A percentile compares a stretch with the other conserved stretches of the same genome.
Conservation (phyloP, 2,888 invertebrate genomes). For the Heteromurus nitidus region DNA sequence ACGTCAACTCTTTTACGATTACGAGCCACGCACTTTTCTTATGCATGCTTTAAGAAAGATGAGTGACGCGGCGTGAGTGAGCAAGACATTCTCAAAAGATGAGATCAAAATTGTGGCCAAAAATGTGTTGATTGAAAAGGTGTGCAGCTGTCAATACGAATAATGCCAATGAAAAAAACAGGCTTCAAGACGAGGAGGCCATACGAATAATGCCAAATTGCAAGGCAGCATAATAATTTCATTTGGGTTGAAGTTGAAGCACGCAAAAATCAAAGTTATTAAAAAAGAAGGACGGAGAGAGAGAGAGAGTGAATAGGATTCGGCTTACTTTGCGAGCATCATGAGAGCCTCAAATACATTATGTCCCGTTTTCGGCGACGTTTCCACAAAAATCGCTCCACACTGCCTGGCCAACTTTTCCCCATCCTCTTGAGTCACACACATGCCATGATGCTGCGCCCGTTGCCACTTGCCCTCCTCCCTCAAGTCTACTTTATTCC, state of each 20-base stretch:
- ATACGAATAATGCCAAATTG: neutral
- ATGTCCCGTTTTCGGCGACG: slow-evolving; percentile 76
- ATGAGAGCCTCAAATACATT: slow-evolving; percentile 76
- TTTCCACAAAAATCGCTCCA: slow-evolving; percentile 76
- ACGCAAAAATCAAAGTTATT: neutral
- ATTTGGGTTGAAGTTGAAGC: neutral
- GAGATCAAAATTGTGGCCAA: neutral
- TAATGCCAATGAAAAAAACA: neutral
- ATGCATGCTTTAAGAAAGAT: neutral
- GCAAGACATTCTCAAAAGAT: neutral
- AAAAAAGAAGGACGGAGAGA: neutral
- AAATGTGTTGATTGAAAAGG: slow-evolving; percentile 12
- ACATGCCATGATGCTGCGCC: slow-evolving; percentile 71
- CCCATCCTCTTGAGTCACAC: slow-evolving; percentile 76
- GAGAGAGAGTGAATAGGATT: neutral
- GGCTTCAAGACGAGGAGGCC: neutral
- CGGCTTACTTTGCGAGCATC: slow-evolving; percentile 75
- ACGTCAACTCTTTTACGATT: neutral
- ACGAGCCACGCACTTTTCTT: neutral
- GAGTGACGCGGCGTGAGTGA: neutral
- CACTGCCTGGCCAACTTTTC: slow-evolving; percentile 76
- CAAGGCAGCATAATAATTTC: neutral
- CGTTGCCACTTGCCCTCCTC: slow-evolving; percentile 73
- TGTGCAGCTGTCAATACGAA: slow-evolving; percentile 1
- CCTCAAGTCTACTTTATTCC: slow-evolving; percentile 79